phyloP scores from a whole-genome alignment of 2,113 vertebrate species.

The Struthio camelus region DNA sequence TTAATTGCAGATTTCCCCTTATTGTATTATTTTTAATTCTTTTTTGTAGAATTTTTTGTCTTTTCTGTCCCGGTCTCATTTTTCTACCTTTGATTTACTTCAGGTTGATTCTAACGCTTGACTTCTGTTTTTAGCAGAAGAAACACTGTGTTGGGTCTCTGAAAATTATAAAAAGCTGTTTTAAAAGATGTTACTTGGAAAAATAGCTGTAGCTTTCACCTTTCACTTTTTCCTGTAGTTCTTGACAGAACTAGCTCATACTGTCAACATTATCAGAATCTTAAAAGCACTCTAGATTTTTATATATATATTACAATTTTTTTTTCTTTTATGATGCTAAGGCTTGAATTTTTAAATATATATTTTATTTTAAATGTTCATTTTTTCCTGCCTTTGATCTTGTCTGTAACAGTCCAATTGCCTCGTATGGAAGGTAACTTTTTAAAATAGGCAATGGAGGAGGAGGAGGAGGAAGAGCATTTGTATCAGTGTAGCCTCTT shows the following conservation, averaged over 20 bases:
- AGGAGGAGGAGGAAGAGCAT: background rate
- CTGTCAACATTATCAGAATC: background rate
- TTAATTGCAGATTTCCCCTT: background rate
- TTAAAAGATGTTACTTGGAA: background rate
- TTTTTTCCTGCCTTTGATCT: background rate
- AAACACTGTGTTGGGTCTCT: background rate
- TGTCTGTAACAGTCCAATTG: background rate
- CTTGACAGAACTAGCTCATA: background rate
- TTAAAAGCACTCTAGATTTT: background rate
- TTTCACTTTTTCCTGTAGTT: background rate
- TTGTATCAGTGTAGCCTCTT: conserved; percentile 21
- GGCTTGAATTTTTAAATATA: background rate
- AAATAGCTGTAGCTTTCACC: background rate
- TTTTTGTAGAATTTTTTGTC: too few species aligned
- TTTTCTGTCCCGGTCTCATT: background rate
- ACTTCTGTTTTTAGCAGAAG: background rate
- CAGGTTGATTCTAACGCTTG: background rate
- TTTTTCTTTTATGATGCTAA: background rate
- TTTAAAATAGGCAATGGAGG: background rate
- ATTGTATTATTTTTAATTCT: background rate
- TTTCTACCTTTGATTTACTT: background rate
- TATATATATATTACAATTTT: background rate
- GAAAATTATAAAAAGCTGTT: background rate
- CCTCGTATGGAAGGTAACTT: background rate
- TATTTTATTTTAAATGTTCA: background rate